Evolutionary conservation across 2,113 vertebrate species (phyloP).

Genomic region (Actenoides hombroni): DNA sequence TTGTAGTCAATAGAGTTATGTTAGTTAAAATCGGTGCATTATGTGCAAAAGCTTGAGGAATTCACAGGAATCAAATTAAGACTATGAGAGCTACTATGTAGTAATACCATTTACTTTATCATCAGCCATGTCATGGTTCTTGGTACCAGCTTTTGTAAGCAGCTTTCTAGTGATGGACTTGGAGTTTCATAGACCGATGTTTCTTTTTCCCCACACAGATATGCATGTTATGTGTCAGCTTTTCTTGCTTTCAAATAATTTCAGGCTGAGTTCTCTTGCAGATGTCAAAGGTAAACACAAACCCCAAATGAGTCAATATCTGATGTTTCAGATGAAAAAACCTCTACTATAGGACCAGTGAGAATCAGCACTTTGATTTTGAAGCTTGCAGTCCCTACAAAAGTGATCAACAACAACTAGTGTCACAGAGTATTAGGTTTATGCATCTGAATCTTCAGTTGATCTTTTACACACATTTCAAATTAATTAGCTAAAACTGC

Average conservation of each 20-base stretch:
- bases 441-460: not conserved
- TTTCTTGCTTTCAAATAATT: not conserved
- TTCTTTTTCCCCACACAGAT: not conserved
- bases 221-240: not conserved
- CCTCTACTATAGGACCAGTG: not conserved
- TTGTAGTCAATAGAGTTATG: not conserved
- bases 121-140: fast-evolving
- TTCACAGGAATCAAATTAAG: not conserved
- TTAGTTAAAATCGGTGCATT: not conserved
- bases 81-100: not conserved
- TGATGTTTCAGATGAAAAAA: not conserved
- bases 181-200: not conserved
- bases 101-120: not conserved
- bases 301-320: not conserved
- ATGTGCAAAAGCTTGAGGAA: not conserved
- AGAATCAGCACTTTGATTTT: not conserved
- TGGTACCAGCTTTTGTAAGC: not conserved
- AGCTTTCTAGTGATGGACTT: not conserved
- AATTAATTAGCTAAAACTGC: not conserved
- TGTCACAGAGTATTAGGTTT: not conserved
- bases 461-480: not conserved
- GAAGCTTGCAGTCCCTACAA: not conserved
- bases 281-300: not conserved
- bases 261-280: not conserved
- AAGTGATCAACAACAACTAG: not conserved